Conservation (phyloP, 1,140 invertebrate species). For the Diploscapter pachys region DNA sequence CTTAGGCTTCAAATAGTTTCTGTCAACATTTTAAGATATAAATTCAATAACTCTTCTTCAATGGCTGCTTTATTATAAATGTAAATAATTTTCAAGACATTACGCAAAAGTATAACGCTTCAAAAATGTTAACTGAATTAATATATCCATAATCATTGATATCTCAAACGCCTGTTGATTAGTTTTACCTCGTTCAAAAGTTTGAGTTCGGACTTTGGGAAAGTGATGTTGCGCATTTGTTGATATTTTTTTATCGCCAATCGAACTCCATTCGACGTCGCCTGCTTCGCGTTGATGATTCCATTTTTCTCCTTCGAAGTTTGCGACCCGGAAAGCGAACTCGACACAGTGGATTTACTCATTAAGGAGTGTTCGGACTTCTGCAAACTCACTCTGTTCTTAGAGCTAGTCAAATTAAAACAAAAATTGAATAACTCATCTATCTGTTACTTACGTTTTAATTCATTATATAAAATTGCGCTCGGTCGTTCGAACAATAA, state of each 20-base stretch:
- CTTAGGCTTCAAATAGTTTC: slow-evolving; percentile 18
- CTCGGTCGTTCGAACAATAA: too few species aligned
- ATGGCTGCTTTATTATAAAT: neutral
- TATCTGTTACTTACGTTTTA: too few species aligned
- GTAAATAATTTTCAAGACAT: slow-evolving; percentile 18
- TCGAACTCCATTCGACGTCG: slow-evolving; percentile 50
- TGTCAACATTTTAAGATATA: slow-evolving; percentile 15
- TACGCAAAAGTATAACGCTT: too few species aligned
- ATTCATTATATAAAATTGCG: too few species aligned
- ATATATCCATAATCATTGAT: too few species aligned
- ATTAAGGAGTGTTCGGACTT: slow-evolving; percentile 44
- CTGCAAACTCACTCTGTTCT: slow-evolving; percentile 25
- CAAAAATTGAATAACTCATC: too few species aligned
- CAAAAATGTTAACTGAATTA: too few species aligned
- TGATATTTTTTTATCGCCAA: slow-evolving; percentile 50
- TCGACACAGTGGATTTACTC: slow-evolving; percentile 26
- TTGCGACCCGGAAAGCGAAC: slow-evolving; percentile 29
- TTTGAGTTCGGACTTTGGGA: slow-evolving; percentile 50
- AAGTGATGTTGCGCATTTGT: slow-evolving; percentile 56
- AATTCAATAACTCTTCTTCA: too few species aligned
- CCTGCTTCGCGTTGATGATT: slow-evolving; percentile 34
- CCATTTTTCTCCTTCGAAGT: slow-evolving; percentile 18
- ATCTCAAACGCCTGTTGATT: too few species aligned
- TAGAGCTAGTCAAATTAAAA: too few species aligned
- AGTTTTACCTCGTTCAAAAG: slow-evolving; percentile 47